Conservation (phyloP, 2,797 vertebrate species). For the Propithecus perrieri region DNA sequence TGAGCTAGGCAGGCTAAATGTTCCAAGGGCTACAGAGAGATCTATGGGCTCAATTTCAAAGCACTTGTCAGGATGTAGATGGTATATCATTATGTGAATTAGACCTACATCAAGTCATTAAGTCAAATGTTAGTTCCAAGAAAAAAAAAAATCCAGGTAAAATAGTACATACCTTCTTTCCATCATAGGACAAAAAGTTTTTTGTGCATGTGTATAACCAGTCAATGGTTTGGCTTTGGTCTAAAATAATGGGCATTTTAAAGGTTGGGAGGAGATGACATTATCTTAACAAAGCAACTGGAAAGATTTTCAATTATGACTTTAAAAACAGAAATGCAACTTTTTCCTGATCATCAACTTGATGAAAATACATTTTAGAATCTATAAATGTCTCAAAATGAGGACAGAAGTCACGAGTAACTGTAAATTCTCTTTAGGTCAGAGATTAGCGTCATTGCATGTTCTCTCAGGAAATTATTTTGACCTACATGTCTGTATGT, state of each 20-base stretch:
- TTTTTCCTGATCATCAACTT: constrained; percentile 13
- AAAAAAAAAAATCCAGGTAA: neutral
- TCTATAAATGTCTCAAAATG: constrained; percentile 41
- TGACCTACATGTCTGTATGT: neutral
- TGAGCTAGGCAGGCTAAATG: neutral
- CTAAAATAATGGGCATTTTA: constrained; percentile 44
- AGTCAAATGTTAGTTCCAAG: neutral
- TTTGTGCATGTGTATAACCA: neutral
- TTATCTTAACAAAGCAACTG: constrained; percentile 53
- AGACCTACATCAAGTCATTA: neutral
- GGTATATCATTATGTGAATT: neutral
- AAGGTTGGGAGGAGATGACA: neutral
- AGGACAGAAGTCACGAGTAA: neutral
- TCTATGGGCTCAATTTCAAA: neutral
- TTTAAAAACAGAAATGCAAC: constrained; percentile 54
- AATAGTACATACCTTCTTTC: neutral
- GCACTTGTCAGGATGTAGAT: neutral
- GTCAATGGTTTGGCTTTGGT: constrained; percentile 51
- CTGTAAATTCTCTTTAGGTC: neutral
- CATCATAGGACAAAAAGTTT: neutral
- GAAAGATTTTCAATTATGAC: constrained; percentile 43
- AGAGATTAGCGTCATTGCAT: neutral
- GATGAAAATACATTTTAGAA: constrained; percentile 59
- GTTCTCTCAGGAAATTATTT: neutral
- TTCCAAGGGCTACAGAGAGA: neutral